phyloP scores from a whole-genome alignment of 2,888 invertebrate genomes.

The Balanococcus diminutus region DNA sequence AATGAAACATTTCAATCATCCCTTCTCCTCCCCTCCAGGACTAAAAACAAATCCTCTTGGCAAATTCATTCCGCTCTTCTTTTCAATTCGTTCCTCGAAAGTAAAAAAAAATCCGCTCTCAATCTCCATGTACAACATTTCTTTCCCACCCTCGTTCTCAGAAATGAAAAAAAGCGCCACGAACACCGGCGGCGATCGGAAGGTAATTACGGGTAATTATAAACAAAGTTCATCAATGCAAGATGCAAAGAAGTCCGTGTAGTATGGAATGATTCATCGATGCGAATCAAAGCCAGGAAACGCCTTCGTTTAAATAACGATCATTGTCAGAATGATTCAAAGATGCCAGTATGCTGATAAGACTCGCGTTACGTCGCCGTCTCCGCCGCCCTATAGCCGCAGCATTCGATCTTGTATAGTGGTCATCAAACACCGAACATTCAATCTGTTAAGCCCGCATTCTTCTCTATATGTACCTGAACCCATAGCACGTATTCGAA shows the following conservation, averaged over 20 bases:
- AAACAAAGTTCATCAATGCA: not conserved
- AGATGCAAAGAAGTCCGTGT: not conserved
- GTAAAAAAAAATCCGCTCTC: not conserved
- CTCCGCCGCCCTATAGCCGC: not conserved
- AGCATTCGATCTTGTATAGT: not conserved
- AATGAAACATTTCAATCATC: too few relatives aligned
- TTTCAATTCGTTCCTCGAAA: too few relatives aligned
- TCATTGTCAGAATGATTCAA: slow-evolving; percentile 24
- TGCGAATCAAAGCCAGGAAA: slow-evolving; percentile 26
- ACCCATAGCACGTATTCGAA: not conserved
- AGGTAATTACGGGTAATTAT: slow-evolving; percentile 26
- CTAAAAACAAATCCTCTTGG: too few relatives aligned
- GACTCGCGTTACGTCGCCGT: not conserved
- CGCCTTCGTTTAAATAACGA: slow-evolving; percentile 41
- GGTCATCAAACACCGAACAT: slow-evolving; percentile 14
- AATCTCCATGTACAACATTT: not conserved
- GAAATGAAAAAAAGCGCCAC: slow-evolving; percentile 3
- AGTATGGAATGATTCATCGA: slow-evolving; percentile 31
- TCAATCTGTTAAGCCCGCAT: not conserved
- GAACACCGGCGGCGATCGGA: not conserved
- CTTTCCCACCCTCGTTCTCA: not conserved
- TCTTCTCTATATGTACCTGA: not conserved
- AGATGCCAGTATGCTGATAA: slow-evolving; percentile 21
- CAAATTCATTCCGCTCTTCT: too few relatives aligned
- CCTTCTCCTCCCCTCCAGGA: too few relatives aligned